Evolutionary conservation across 2,113 vertebrate species (phyloP), one percentile per base, ranked within the genome.

Genomic region (Alexandromys fortis): DNA sequence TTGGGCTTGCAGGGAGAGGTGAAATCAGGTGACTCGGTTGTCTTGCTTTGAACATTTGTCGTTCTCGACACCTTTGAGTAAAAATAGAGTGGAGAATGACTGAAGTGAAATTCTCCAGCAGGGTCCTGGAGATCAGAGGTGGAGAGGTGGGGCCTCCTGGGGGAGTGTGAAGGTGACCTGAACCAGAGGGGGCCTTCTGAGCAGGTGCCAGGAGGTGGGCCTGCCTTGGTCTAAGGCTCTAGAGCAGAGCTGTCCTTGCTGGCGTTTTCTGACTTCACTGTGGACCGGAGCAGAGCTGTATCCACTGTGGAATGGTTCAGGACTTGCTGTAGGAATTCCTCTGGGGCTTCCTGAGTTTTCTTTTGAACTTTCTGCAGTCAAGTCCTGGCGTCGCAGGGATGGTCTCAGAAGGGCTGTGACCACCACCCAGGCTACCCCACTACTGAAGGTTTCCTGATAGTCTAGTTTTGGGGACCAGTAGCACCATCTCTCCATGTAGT

Each of bases 71-170:
- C 97, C 75, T 95, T 82, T 79, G 75, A 77, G 45, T 95, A 96
- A 97, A 97, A 97, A 98, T 97, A 98, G 95, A 97, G 72, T 92
- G 58, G 97, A 95, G 95, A 92, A 96, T 77, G 96, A 97, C 87
- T 93, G 78, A 97, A 90, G 94, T 96, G 94, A 92, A 79, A 79
- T 47, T 12, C 83, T 47, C 61, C 68, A 45, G 76, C 49, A 45
- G 81, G 68, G 76, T 86, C 75, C 33, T 42, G 63, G 79, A 94
- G 89, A 72, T 75, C 30, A 47, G 89, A 75, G 52, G 72, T 70
- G 5, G 86, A 52, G 49, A 73, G 85, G 45, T 70, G 65, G 3
- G 52, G 63, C 67, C 1, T 24, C 28, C 26, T 1, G 26, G 0
- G 35, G 67, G 63, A 58, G 67, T 38, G 3, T 24, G 42, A 4